phyloP scores from a whole-genome alignment of 2,888 invertebrate genomes.

The Drosophila nigricruria region DNA sequence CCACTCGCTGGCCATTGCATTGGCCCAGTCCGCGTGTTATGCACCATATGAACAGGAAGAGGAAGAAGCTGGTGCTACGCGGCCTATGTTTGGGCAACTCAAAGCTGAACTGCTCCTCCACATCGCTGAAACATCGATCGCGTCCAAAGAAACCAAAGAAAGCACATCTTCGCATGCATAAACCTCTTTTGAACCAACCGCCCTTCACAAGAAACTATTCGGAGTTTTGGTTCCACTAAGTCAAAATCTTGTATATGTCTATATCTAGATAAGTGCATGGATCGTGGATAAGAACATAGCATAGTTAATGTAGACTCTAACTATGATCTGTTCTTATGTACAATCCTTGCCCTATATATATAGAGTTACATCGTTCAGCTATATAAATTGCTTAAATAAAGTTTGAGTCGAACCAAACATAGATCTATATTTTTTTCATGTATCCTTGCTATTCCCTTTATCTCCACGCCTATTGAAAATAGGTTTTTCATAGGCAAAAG shows the following conservation, averaged over 20 bases:
- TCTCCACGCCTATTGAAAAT: not conserved
- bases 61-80: not conserved
- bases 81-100: not conserved
- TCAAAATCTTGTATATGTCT: not conserved
- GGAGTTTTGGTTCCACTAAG: not conserved
- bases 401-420: not conserved
- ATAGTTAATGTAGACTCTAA: constrained; percentile 10
- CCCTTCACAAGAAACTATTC: not conserved
- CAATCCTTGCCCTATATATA: constrained; percentile 1
- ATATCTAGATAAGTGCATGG: not conserved
- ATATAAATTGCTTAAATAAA: constrained; percentile 14
- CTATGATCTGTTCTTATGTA: constrained; percentile 22
- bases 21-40: constrained; percentile 61
- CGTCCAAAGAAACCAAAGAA: constrained; percentile 1
- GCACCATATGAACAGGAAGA: not conserved
- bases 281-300: constrained; percentile 8
- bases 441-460: not conserved
- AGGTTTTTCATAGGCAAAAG: not conserved
- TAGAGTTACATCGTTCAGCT: not conserved
- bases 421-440: not conserved
- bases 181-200: not conserved
- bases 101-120: not conserved
- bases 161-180: constrained; percentile 9
- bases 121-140: not conserved
- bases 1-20: constrained; percentile 56